Evolutionary conservation across 2,113 vertebrate species (phyloP).

Genomic region (Heteronetta atricapilla): DNA sequence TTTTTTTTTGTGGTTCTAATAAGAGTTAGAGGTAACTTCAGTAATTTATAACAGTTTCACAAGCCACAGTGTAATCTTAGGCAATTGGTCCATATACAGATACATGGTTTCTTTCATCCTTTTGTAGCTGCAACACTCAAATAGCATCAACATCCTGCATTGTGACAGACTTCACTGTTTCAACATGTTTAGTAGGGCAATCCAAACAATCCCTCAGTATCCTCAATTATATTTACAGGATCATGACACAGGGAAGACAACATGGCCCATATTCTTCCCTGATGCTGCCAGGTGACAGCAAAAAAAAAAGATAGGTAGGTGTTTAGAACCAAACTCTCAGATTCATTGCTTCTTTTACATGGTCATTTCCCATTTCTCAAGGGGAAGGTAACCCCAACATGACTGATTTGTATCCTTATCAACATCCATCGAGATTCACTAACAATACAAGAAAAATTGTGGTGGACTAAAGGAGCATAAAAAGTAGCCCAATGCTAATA

Average conservation of each 20-base stretch:
- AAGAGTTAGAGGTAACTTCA: neutral
- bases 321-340: accelerated
- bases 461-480: neutral
- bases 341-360: neutral
- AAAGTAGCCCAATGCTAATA: neutral
- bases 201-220: neutral
- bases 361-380: neutral
- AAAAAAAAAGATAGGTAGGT: neutral
- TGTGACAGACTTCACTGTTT: neutral
- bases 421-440: neutral
- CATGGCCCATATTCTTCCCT: neutral
- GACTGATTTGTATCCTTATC: neutral
- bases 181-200: neutral
- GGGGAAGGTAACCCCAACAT: neutral
- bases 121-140: neutral
- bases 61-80: neutral
- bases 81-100: neutral
- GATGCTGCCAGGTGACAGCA: neutral
- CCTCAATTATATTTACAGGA: neutral
- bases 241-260: neutral
- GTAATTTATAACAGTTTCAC: neutral
- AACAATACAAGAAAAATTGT: neutral
- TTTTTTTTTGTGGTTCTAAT: neutral
- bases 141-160: too few species aligned
- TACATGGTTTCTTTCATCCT: neutral